Percentiles rank a stretch among this genome's conserved stretches.
phyloP scores from a whole-genome alignment of 2,113 vertebrate genomes.

The Chaetorhynchus papuensis region DNA sequence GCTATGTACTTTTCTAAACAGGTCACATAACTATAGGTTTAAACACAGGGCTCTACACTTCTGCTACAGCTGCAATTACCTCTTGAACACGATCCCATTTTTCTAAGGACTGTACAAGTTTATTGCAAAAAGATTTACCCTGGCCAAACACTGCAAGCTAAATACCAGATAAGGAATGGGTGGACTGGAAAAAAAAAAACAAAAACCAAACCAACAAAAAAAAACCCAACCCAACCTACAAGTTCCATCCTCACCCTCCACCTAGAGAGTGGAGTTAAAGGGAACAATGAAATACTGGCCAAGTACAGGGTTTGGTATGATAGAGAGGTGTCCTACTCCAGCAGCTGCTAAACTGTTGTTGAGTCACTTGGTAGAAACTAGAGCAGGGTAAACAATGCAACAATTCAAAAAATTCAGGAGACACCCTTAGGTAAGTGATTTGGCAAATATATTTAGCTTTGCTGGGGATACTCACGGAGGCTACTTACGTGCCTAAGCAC shows the following conservation, averaged over 20 bases:
- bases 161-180: background rate
- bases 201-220: too few relatives aligned
- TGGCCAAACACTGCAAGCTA: background rate
- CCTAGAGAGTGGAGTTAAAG: background rate
- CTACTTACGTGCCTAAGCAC: conserved; percentile 25
- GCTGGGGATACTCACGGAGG: conserved; percentile 11
- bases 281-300: background rate
- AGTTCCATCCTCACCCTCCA: background rate
- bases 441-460: conserved; percentile 51
- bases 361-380: conserved; percentile 55
- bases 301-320: background rate
- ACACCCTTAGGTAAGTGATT: conserved; percentile 65
- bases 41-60: background rate
- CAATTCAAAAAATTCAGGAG: conserved; percentile 59
- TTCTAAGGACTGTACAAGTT: background rate
- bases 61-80: background rate
- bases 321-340: background rate
- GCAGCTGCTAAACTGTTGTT: background rate
- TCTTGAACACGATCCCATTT: background rate
- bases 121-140: background rate
- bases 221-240: background rate
- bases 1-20: background rate
- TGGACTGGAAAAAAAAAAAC: too few relatives aligned
- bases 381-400: conserved; percentile 61
- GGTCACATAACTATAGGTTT: background rate